These are phyloP conservation scores for Siniperca knerii DNA, from an alignment of 2,113 vertebrate species.

Conservation along the genomic window DNA sequence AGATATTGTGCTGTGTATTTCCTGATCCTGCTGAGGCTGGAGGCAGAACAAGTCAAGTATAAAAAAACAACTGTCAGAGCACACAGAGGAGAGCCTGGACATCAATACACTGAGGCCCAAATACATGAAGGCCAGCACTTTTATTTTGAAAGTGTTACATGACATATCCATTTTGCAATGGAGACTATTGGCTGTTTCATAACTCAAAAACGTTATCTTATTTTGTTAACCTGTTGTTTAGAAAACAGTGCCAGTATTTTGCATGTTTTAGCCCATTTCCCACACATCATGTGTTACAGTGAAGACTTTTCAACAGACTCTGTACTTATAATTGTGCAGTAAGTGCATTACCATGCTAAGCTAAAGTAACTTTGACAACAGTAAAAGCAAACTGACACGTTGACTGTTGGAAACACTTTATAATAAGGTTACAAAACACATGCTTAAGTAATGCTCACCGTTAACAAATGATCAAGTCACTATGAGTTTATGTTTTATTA, in stretches of 20 bases:
- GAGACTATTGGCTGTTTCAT: background rate
- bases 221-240: background rate
- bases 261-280: background rate
- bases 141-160: background rate
- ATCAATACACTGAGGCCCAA: background rate
- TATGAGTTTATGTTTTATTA: background rate
- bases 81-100: constrained; percentile 25
- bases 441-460: background rate
- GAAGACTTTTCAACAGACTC: background rate
- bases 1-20: constrained; percentile 37
- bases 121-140: background rate
- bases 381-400: background rate
- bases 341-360: background rate
- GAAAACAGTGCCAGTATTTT: background rate
- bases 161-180: background rate
- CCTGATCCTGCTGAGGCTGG: constrained; percentile 57
- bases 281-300: background rate
- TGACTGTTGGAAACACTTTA: background rate
- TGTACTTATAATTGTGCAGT: too few relatives aligned
- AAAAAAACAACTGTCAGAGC: constrained; percentile 17
- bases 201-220: background rate
- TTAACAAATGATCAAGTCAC: background rate
- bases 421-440: background rate
- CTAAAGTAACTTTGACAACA: background rate
- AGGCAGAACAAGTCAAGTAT: constrained; percentile 20